Base-by-base conservation (phyloP, 2,888 invertebrate genomes). In the Corbicula japonica region DNA sequence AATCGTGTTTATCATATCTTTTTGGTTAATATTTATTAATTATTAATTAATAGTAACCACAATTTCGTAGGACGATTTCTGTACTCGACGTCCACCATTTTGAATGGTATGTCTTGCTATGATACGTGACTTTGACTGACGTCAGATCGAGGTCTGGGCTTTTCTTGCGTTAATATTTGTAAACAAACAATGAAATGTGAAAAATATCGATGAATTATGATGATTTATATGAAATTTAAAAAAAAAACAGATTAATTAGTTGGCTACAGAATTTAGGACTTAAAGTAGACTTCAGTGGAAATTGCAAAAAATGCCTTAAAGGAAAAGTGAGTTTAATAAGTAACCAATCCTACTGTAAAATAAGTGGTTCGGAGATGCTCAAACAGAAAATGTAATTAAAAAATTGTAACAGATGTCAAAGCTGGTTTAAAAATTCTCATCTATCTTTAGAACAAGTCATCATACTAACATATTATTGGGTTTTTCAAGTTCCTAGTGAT, bases 401-500 rank as follows among this genome's bases (percentile, higher is more conserved):
- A 72, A 26, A 52, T 3, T 44, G 30, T 21, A 54, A 54, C n/a
- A 62, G 75, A 26, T 23, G 46, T 48, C 46, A 56, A 34, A 62
- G 30, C 41, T 69, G 62, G 62, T 69, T 76, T 69, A 18, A 30
- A 10, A 21, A 38, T 4, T 12, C 68, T 0, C 58, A 75, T 52
- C 44, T 68, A 26, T 32, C 41, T 6, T 26, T 75, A 15, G 56
- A 60, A 44, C 46, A 75, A 34, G 38, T n/a, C 8, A 10, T 75
- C 8, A 48, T 54, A 48, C 34, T 76, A 12, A 62, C 69, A 18
- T 69, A 62, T 46, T 56, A 60, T 21, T 69, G 68, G 48, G 62
- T 69, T 0, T 46, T 46, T 28, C 35, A 56, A 56, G 4, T 21
- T 6, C 23, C 28, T 6, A 23, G n/a, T 41, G 52, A 70, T 18